Evolutionary conservation across 1,140 invertebrate genomes (phyloP).

Genomic region (Drosophila athabasca): DNA sequence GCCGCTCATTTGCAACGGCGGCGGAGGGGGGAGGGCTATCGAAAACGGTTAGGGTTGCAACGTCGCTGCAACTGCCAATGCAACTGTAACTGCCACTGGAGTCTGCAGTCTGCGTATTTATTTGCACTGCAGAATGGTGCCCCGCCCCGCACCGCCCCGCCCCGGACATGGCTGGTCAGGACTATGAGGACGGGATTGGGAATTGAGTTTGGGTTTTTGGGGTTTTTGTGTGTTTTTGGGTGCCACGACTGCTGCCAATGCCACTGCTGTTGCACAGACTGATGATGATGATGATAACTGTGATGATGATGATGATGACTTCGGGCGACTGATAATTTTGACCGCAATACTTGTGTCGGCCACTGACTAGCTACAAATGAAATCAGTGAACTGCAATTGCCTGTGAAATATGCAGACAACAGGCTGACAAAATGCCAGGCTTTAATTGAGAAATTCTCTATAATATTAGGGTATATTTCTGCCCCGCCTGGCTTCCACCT

Average conservation of each 20-base stretch:
- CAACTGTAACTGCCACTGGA: conserved; percentile 42
- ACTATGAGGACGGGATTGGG: conserved; percentile 25
- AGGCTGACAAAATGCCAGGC: conserved; percentile 35
- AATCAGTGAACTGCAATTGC: conserved; percentile 40
- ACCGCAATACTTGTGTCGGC: conserved; percentile 63
- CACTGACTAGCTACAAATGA: conserved; percentile 36
- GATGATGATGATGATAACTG: conserved; percentile 26
- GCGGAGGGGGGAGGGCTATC: not conserved
- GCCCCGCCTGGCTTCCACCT: too few relatives aligned
- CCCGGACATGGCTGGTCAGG: conserved; percentile 12
- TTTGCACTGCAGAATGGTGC: conserved; percentile 45
- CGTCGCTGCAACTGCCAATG: conserved; percentile 32
- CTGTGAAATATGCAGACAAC: conserved; percentile 38
- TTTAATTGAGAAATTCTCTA: conserved; percentile 3
- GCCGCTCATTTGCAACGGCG: conserved; percentile 73
- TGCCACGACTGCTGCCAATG: not conserved
- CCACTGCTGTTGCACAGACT: not conserved
- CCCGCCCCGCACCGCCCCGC: conserved; percentile 2
- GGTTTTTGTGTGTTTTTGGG: not conserved
- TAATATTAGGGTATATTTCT: conserved; percentile 12
- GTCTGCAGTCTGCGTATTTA: conserved; percentile 59
- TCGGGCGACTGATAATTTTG: conserved; percentile 54
- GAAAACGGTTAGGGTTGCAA: conserved; percentile 45
- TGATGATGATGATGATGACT: conserved; percentile 42
- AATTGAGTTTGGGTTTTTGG: conserved; percentile 39